phyloP scores from a whole-genome alignment of 2,888 invertebrate genomes.

The Lampropteryx suffumata region DNA sequence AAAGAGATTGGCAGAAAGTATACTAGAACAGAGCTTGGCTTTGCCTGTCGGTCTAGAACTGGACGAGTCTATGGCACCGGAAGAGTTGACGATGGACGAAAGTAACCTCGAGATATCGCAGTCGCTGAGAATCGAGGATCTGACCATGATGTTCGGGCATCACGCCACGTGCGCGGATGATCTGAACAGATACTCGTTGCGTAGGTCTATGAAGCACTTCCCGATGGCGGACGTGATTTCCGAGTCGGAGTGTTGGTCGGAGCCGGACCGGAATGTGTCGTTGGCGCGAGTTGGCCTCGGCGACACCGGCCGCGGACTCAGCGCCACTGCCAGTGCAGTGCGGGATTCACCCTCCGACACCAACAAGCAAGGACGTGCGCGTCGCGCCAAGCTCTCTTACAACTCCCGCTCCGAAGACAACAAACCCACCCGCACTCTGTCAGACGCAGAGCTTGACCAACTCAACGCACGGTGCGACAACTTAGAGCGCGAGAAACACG shows the following conservation, averaged over 20 bases:
- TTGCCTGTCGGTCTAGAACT: conserved; percentile 73
- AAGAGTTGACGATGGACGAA: conserved; percentile 72
- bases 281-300: conserved; percentile 88
- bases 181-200: conserved; percentile 41
- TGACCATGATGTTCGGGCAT: conserved; percentile 77
- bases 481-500: conserved; percentile 61
- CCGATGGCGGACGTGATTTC: conserved; percentile 68
- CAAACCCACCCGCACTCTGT: conserved; percentile 57
- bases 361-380: conserved; percentile 56
- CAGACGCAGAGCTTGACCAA: conserved; percentile 78
- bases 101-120: conserved; percentile 73
- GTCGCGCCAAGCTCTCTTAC: conserved; percentile 69
- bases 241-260: conserved; percentile 94
- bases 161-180: conserved; percentile 62
- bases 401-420: conserved; percentile 70
- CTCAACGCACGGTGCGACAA: conserved; percentile 56
- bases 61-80: conserved; percentile 75
- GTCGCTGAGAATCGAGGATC: conserved; percentile 70
- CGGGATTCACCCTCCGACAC: conserved; percentile 60
- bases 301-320: conserved; percentile 47
- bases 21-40: conserved; percentile 75
- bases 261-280: conserved; percentile 92
- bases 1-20: conserved; percentile 74
- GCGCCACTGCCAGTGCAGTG: conserved; percentile 25
- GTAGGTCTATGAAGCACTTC: conserved; percentile 48